Percentiles rank a stretch among this genome's conserved stretches.
phyloP scores from a whole-genome alignment of 2,113 vertebrate genomes.

The Rhinoderma darwinii region DNA sequence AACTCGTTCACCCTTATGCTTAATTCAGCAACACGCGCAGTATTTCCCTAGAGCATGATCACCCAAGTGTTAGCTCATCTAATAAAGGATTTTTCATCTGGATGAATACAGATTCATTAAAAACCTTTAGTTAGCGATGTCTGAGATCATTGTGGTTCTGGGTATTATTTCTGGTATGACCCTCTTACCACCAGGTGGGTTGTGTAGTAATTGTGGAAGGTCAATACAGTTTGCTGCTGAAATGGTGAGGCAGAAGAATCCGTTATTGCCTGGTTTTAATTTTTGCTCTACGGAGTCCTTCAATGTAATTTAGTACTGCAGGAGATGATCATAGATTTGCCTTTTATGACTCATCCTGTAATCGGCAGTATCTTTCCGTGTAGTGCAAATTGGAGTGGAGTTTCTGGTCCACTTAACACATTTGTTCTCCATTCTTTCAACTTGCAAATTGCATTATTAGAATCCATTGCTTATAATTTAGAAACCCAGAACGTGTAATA shows the following conservation, averaged over 20 bases:
- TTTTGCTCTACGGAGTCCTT: constrained; percentile 1
- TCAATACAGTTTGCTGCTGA: constrained; percentile 24
- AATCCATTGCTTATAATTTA: neutral
- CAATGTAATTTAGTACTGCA: constrained; percentile 4
- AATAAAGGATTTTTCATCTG: constrained; percentile 74
- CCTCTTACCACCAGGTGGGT: constrained; percentile 14
- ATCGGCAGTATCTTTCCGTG: neutral
- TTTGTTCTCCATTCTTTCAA: neutral
- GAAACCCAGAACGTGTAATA: neutral
- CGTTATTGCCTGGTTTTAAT: constrained; percentile 31
- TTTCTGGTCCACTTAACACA: neutral
- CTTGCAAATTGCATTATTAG: neutral
- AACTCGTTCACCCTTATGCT: constrained; percentile 62
- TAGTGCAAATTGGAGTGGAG: neutral
- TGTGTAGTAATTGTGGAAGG: constrained; percentile 43
- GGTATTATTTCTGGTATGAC: constrained; percentile 40
- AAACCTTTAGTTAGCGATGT: constrained; percentile 61
- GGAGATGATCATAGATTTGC: constrained; percentile 36
- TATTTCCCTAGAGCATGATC: constrained; percentile 71
- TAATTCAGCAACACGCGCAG: constrained; percentile 68
- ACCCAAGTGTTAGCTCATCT: constrained; percentile 74
- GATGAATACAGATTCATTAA: constrained; percentile 75
- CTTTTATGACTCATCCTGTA: neutral
- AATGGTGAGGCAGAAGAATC: neutral
- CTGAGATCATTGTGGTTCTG: constrained; percentile 45